Evolutionary conservation across 1,140 invertebrate genomes (phyloP).

Genomic region (Drosophila azteca): DNA sequence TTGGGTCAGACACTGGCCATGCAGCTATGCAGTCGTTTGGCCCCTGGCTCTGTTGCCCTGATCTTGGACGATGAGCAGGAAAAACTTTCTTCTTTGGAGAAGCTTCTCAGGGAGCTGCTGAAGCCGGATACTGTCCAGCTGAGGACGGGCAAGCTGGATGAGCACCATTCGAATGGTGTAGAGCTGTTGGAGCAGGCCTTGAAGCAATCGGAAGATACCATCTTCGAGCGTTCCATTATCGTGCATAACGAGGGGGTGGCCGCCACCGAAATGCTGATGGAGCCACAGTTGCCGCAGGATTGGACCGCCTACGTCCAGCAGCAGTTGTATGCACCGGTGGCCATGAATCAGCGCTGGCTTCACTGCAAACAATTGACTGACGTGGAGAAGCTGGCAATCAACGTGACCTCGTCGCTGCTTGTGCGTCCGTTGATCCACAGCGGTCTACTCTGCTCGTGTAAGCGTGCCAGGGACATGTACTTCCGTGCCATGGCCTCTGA

Average conservation of each 20-base stretch:
- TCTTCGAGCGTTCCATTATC: conserved; percentile 89
- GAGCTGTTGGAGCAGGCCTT: conserved; percentile 46
- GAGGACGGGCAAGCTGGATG: conserved; percentile 22
- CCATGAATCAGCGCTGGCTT: conserved; percentile 91
- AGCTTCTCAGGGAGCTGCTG: conserved; percentile 41
- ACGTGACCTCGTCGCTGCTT: conserved; percentile 95
- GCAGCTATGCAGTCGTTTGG: conserved; percentile 86
- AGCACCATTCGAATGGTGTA: conserved; percentile 32
- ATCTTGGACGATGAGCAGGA: conserved; percentile 89
- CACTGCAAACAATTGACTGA: conserved; percentile 79
- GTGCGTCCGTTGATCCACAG: conserved; percentile 90
- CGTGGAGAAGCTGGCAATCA: conserved; percentile 87
- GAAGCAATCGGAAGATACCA: not conserved
- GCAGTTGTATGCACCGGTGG: conserved; percentile 91
- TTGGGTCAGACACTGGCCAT: conserved; percentile 89
- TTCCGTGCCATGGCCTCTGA: conserved; percentile 91
- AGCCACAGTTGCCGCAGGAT: conserved; percentile 85
- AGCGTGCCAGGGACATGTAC: conserved; percentile 95
- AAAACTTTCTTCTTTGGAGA: conserved; percentile 37
- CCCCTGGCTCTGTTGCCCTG: conserved; percentile 88
- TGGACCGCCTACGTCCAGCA: conserved; percentile 90
- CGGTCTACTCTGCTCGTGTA: conserved; percentile 92
- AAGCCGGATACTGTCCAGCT: conserved; percentile 32
- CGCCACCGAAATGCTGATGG: conserved; percentile 86
- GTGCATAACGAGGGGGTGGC: conserved; percentile 95